Conservation (phyloP, 1,140 invertebrate species). For the Parasteatoda tepidariorum region DNA sequence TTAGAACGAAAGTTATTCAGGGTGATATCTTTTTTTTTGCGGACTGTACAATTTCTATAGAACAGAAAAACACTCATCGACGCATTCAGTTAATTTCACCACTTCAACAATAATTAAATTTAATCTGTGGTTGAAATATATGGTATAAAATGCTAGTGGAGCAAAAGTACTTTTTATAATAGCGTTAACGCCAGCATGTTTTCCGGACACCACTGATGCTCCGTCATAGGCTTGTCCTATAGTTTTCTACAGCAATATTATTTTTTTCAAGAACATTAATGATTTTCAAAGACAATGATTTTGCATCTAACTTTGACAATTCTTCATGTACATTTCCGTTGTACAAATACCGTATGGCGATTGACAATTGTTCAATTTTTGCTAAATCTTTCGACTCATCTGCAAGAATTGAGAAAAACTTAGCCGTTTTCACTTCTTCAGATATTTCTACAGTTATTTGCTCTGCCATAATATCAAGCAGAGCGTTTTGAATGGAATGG, state of each 20-base stretch:
- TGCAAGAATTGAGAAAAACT: conserved; percentile 7
- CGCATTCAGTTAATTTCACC: background rate
- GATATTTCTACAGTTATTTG: background rate
- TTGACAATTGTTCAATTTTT: background rate
- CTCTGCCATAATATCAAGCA: background rate
- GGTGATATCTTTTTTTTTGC: no score
- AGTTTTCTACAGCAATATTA: background rate
- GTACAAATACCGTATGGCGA: no score
- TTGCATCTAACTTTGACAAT: background rate
- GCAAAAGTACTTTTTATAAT: background rate
- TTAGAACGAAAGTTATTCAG: no score
- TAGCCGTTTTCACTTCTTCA: background rate
- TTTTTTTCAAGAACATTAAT: background rate
- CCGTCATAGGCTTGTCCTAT: conserved; percentile 5
- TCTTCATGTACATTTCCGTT: background rate
- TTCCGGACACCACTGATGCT: no score
- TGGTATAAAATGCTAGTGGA: background rate
- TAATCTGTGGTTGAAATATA: background rate
- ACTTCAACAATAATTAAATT: conserved; percentile 10
- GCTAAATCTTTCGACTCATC: background rate
- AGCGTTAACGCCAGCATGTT: conserved; percentile 16
- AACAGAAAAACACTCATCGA: background rate
- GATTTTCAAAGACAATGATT: background rate
- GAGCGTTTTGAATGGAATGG: background rate
- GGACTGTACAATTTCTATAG: background rate